These are phyloP conservation scores for Caenorhabditis zanzibari DNA, from an alignment of 2,888 invertebrate genomes.

Conservation along the genomic window DNA sequence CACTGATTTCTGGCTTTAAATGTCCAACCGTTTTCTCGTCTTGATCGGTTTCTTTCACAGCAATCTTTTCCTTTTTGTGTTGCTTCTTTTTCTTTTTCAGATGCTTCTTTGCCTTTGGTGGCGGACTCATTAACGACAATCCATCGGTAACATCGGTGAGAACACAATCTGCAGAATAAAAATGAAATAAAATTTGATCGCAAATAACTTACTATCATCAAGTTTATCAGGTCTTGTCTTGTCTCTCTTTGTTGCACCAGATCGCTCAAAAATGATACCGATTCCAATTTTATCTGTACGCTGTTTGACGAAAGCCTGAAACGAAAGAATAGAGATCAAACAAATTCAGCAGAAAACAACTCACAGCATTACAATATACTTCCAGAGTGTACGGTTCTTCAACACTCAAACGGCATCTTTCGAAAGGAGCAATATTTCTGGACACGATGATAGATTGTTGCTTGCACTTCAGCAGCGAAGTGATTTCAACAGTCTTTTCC, in stretches of 20 bases:
- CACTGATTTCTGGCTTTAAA: slow-evolving; percentile 60
- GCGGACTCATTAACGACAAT: slow-evolving; percentile 58
- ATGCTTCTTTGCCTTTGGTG: slow-evolving; percentile 61
- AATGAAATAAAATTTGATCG: too few species aligned
- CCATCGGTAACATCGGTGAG: slow-evolving; percentile 64
- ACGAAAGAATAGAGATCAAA: background rate
- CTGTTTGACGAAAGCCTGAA: slow-evolving; percentile 65
- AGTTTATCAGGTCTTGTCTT: slow-evolving; percentile 45
- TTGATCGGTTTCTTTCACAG: slow-evolving; percentile 59
- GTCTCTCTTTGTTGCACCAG: slow-evolving; percentile 13
- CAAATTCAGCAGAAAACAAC: background rate
- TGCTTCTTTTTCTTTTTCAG: slow-evolving; percentile 71
- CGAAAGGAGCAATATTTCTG: slow-evolving; percentile 17
- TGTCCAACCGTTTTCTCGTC: slow-evolving; percentile 45
- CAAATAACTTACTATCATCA: slow-evolving; percentile 40
- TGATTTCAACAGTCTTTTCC: slow-evolving; percentile 11
- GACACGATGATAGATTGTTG: slow-evolving; percentile 40
- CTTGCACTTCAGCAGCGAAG: slow-evolving; percentile 36
- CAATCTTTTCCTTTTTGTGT: slow-evolving; percentile 63
- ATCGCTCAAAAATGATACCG: slow-evolving; percentile 71
- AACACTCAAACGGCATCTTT: background rate
- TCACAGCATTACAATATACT: slow-evolving; percentile 55
- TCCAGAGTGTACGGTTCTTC: slow-evolving; percentile 63
- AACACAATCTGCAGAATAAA: slow-evolving; percentile 48
- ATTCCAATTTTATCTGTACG: slow-evolving; percentile 73